These are phyloP conservation scores for Eulemur macaco DNA, from an alignment of 2,113 vertebrate species.

Conservation along the genomic window DNA sequence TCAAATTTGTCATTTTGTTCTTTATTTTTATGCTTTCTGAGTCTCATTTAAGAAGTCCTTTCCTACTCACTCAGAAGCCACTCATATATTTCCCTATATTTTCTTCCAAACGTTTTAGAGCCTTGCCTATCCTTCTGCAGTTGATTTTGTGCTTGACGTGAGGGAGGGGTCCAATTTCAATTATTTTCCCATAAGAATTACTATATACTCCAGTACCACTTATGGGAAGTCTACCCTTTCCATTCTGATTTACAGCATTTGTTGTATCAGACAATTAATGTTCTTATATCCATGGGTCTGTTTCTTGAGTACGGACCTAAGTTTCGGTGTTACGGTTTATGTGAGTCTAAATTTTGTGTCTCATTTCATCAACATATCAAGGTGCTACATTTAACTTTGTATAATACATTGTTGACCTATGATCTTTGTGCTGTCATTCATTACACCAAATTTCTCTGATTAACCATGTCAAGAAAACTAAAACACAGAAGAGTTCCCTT, in stretches of 20 bases:
- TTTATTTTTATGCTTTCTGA: not conserved
- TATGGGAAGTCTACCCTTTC: not conserved
- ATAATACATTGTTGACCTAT: not conserved
- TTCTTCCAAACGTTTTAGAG: not conserved
- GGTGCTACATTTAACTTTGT: not conserved
- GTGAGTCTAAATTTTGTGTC: not conserved
- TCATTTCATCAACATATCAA: not conserved
- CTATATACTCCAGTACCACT: not conserved
- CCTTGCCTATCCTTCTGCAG: not conserved
- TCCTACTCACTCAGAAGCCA: not conserved
- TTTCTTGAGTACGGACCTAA: not conserved
- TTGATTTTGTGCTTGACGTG: not conserved
- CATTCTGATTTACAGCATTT: not conserved
- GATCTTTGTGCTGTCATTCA: not conserved
- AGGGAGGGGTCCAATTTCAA: not conserved
- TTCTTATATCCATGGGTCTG: not conserved
- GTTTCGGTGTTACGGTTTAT: not conserved
- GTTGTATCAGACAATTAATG: not conserved
- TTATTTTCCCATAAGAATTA: not conserved
- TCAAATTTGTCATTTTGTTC: not conserved
- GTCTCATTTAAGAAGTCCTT: constrained; percentile 35
- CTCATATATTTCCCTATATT: not conserved
- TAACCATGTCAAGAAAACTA: not conserved
- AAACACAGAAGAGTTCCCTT: not conserved
- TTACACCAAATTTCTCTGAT: not conserved